Conservation (phyloP, 2,797 vertebrate genomes). For the Crypturellus tataupa region DNA sequence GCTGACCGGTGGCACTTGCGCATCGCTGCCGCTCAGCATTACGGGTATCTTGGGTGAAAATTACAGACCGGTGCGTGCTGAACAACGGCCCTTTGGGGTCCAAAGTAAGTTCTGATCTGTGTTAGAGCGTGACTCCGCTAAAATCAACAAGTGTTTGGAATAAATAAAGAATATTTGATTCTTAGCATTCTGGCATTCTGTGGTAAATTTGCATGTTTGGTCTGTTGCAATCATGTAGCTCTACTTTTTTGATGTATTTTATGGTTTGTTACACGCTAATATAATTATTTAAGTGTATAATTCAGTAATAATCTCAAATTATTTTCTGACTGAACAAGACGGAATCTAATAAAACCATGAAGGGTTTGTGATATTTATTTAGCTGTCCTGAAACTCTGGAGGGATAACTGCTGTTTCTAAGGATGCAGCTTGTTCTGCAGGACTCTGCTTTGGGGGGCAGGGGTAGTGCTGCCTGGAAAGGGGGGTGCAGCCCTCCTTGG, state of each 20-base stretch:
- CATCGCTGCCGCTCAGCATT: background rate
- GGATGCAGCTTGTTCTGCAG: rapidly evolving
- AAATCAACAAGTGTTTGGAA: background rate
- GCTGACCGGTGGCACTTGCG: background rate
- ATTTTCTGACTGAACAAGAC: slow-evolving; percentile 7
- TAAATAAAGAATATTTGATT: background rate
- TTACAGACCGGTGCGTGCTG: background rate
- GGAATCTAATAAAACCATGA: background rate
- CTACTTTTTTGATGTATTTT: background rate
- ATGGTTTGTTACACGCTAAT: background rate
- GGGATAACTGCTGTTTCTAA: background rate
- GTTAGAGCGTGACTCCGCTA: background rate
- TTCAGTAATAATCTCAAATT: slow-evolving; percentile 21
- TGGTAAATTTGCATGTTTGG: background rate
- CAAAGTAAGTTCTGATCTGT: background rate
- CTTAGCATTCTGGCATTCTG: too few species aligned
- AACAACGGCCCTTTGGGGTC: background rate
- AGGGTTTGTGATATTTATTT: background rate
- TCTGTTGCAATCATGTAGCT: background rate
- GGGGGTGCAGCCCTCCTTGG: too few species aligned
- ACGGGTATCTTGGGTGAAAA: background rate
- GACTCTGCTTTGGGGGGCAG: background rate
- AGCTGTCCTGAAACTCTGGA: background rate
- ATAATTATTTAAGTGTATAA: background rate
- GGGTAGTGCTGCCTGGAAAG: background rate